Base-by-base conservation (phyloP, 2,888 invertebrate species). In the Dryocosmus kuriphilus region DNA sequence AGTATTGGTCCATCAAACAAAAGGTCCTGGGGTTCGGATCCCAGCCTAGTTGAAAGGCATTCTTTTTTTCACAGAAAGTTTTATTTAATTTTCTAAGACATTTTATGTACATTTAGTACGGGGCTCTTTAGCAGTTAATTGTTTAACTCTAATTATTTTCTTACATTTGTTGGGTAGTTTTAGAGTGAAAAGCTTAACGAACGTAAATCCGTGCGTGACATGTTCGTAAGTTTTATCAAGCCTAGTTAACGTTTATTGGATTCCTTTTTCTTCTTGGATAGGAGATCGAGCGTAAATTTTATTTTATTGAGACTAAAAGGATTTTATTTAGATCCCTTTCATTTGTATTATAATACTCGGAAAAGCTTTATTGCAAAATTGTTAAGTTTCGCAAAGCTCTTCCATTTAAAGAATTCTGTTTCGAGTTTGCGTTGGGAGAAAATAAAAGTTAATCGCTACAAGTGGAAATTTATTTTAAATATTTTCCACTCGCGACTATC, bases 191-290 rank as follows among this genome's bases (percentile, higher is more conserved):
- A 51, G 46, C 9, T 46, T 19, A 27, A 41, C 5, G 22, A 63
- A 38, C 35, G 38, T 63, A 63, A n/a, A 63, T 63, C 22, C 14
- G 1, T 38, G 11, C 24, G 35, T 38, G 38, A 41, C 46, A 27
- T 24, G 46, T 51, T 46, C 46, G 41, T 67, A 67, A 51, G 46
- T 46, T 67, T 67, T 27, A 41, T 67, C 24, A 46, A 41, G 67
- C 46, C 46, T 19, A 30, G 27, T 67, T 67, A 46, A 67, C 30
- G 67, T 67, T 67, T 67, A 67, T 46, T 67, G 27, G 46, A 6
- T 46, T 67, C 27, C 46, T 27, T 67, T 67, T 67, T 24, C 11
- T 22, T n/a, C 46, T 14, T 24, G 65, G 24, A 67, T 19, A 46
- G 19, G 46, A 27, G 67, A 16, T 8, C 41, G 19, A 67, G 46